phyloP scores from a whole-genome alignment of 2,797 vertebrate species.

The Etheostoma nigrum region DNA sequence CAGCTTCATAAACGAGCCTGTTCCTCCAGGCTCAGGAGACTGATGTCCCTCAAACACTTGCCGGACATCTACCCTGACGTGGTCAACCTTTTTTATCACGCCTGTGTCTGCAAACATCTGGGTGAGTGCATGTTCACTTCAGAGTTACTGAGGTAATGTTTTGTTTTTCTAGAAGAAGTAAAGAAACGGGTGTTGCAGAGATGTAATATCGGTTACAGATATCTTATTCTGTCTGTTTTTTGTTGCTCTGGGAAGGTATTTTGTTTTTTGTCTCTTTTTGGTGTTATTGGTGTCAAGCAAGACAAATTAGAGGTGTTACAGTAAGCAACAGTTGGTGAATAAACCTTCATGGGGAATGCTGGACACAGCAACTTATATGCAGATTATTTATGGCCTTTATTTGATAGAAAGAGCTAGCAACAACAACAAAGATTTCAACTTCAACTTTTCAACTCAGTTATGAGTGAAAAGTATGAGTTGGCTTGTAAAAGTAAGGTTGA shows the following conservation, averaged over 20 bases:
- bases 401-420: too few species aligned
- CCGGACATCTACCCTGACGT: slow-evolving; percentile 92
- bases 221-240: slow-evolving; percentile 1
- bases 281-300: background rate
- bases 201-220: background rate
- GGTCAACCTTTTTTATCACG: slow-evolving; percentile 90
- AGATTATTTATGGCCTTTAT: too few species aligned
- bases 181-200: background rate
- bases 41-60: slow-evolving; percentile 94
- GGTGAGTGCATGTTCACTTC: slow-evolving; percentile 84
- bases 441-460: background rate
- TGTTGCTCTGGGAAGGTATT: background rate
- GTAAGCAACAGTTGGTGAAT: slow-evolving; percentile 19
- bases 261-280: background rate
- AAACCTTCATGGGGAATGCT: slow-evolving; percentile 3
- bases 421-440: too few species aligned
- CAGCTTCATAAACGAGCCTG: slow-evolving; percentile 90
- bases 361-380: slow-evolving; percentile 10
- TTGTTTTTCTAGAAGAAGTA: background rate
- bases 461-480: background rate
- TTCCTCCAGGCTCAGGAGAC: slow-evolving; percentile 92
- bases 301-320: slow-evolving; percentile 15
- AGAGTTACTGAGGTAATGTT: background rate
- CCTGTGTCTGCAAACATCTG: slow-evolving; percentile 88
- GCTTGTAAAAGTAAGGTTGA: background rate